A percentile compares a stretch with the other conserved stretches of the same genome.
Evolutionary conservation across 1,140 invertebrate genomes (phyloP).

Genomic region (Aphaenogaster ashmeadi): DNA sequence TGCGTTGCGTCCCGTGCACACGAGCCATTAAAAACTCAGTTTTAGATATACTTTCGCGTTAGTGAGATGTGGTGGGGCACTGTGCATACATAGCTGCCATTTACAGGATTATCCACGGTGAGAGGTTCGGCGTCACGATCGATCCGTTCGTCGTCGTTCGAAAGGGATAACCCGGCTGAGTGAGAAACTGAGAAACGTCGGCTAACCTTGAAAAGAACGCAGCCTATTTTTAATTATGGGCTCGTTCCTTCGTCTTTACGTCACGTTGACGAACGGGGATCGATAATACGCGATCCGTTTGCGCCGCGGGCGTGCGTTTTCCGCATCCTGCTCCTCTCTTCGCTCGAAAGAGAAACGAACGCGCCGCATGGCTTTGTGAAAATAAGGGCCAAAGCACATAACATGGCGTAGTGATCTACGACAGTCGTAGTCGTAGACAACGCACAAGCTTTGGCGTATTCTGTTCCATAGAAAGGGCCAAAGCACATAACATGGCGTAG

Average conservation of each 20-base stretch:
- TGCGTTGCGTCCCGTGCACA: too few species aligned
- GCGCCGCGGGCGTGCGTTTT: not conserved
- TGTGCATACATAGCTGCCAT: not conserved
- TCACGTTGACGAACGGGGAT: not conserved
- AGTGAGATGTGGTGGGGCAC: not conserved
- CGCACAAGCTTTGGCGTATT: too few species aligned
- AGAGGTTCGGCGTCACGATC: not conserved
- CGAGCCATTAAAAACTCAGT: not conserved
- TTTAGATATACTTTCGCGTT: not conserved
- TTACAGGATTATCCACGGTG: not conserved
- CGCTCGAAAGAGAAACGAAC: not conserved
- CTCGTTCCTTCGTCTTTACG: slow-evolving; percentile 1
- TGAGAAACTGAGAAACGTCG: not conserved
- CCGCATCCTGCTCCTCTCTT: not conserved
- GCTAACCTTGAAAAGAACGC: slow-evolving; percentile 13
- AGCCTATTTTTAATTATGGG: slow-evolving; percentile 2
- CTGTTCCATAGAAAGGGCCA: too few species aligned
- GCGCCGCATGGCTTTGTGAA: not conserved
- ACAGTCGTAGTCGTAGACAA: too few species aligned
- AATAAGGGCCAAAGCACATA: not conserved
- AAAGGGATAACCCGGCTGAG: not conserved
- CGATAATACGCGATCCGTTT: not conserved
- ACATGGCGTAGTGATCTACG: too few species aligned
- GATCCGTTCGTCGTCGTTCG: not conserved
- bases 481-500: too few species aligned